Percentiles rank a stretch among this genome's conserved stretches.
These are phyloP conservation scores for Phania funesta DNA, from an alignment of 2,888 invertebrate genomes.

Conservation along the genomic window DNA sequence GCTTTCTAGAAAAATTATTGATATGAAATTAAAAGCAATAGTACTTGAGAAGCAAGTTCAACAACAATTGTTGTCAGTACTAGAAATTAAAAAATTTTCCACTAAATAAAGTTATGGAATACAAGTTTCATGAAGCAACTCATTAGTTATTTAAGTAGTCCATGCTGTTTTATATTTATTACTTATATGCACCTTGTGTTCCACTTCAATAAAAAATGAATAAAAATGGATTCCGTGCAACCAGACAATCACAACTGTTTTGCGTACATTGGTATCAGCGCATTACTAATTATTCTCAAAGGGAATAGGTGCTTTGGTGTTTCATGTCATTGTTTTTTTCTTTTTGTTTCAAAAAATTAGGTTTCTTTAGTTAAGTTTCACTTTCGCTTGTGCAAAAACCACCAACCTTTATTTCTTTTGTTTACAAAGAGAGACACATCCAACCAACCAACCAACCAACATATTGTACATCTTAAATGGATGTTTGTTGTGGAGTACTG, in stretches of 20 bases:
- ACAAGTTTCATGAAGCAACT: too few relatives aligned
- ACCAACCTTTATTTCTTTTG: background rate
- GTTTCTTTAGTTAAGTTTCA: constrained; percentile 21
- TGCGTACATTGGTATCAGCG: background rate
- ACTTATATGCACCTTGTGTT: background rate
- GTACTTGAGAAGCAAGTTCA: too few relatives aligned
- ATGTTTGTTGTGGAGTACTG: constrained; percentile 38
- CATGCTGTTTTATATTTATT: too few relatives aligned
- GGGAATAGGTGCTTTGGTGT: constrained; percentile 15
- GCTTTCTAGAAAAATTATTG: too few relatives aligned
- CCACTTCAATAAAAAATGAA: too few relatives aligned
- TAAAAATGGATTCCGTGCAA: constrained; percentile 9
- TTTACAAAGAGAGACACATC: background rate
- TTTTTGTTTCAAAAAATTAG: background rate
- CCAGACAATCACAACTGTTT: background rate
- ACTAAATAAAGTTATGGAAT: too few relatives aligned
- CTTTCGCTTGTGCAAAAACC: constrained; percentile 9
- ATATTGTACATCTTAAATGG: constrained; percentile 24
- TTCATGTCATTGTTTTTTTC: background rate
- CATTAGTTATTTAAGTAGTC: too few relatives aligned
- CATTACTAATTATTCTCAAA: constrained; percentile 54
- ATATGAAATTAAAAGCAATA: too few relatives aligned
- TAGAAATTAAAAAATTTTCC: too few relatives aligned
- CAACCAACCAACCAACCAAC: background rate
- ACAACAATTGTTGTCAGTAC: too few relatives aligned